phyloP scores from a whole-genome alignment of 2,888 invertebrate genomes.

The Nephrotoma flavescens region DNA sequence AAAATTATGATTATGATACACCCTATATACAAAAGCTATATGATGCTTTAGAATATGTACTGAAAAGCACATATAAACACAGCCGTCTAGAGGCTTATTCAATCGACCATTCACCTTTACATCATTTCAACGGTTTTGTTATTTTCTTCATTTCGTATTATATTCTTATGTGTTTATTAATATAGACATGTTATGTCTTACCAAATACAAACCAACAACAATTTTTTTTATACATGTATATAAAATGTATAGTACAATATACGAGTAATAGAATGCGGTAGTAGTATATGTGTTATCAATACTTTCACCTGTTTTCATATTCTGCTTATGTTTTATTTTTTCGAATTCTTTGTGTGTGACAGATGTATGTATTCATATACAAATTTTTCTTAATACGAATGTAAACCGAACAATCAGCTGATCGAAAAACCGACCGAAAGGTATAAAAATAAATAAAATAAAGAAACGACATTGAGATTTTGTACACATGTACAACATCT shows the following conservation, averaged over 20 bases:
- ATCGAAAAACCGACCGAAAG: not conserved
- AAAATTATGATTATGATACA: not conserved
- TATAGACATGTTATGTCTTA: not conserved
- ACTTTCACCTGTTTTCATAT: conserved; percentile 3
- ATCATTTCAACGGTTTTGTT: not conserved
- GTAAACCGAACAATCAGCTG: not conserved
- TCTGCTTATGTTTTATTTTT: not conserved
- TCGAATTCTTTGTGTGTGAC: not conserved
- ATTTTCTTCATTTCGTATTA: not conserved
- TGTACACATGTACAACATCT: not conserved
- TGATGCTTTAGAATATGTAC: too few species aligned
- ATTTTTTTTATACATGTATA: not conserved
- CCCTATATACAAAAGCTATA: not conserved
- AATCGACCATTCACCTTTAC: not conserved
- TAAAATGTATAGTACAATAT: not conserved
- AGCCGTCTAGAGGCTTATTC: not conserved
- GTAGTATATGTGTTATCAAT: conserved; percentile 1
- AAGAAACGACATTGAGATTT: not conserved
- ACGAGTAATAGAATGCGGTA: not conserved
- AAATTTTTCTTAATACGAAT: not conserved
- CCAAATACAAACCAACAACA: not conserved
- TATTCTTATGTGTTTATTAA: not conserved
- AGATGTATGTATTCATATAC: not conserved
- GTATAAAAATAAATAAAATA: not conserved
- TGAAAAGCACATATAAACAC: not conserved